Evolutionary conservation across 2,888 invertebrate species (phyloP), one percentile per base, ranked within the genome.

Genomic region (Ennomos fuscantarius): DNA sequence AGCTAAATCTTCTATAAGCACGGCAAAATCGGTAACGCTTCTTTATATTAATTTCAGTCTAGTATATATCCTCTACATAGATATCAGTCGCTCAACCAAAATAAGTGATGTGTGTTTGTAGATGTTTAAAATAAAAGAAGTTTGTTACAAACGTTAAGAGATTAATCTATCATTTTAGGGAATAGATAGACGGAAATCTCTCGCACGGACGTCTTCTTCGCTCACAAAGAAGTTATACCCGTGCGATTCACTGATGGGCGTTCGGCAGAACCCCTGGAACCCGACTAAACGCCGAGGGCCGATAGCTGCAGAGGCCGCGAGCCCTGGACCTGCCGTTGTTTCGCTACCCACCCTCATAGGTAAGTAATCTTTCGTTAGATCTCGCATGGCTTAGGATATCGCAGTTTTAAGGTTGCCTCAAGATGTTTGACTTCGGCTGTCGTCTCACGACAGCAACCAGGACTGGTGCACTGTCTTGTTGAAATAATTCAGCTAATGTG

Each of bases 251-350:
- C 81, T 77, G 66, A 83, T 84, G 82, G 96, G 96, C 75, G 94
- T 96, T 79, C 95, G 96, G 73, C 97, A 97, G 90, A 94, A 96
- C 84, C 95, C 96, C 65, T 98, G 97, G 97, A 97, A 96, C 55
- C 97, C 97, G 39, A 97, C 97, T 37, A 96, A 96, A 82, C 94
- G 97, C 64, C 94, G 97, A 48, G 97, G 97, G 36, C 96, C 96
- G 13, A 98, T 98, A 61, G 96, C 97, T 43, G 97, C 98, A 1
- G 98, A 98, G 89, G 93, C 94, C 53, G 85, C 89, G n/a, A 97
- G 96, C 76, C 98, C 98, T 13, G 98, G 98, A 55, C 98, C 98
- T 33, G 97, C 97, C 13, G 96, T 96, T 65, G 97, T 98, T 6
- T 94, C 95, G 54, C 87, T 98, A 68, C 97, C 96, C 42, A 94